These are phyloP conservation scores for Danionella dracula DNA, from an alignment of 2,797 vertebrate species.

Conservation along the genomic window DNA sequence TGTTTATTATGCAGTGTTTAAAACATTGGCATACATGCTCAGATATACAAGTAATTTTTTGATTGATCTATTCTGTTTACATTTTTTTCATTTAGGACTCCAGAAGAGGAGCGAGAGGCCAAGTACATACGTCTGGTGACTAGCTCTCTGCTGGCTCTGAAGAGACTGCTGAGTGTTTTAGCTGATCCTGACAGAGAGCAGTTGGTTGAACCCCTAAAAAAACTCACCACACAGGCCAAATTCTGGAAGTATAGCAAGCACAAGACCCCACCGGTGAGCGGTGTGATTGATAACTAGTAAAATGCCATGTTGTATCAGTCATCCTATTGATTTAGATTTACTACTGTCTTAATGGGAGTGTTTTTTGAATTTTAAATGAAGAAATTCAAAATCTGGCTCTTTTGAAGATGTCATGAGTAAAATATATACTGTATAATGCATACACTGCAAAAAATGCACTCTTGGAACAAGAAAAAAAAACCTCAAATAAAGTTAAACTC, in stretches of 20 bases:
- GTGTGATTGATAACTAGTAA: not conserved
- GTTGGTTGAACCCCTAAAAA: conserved; percentile 71
- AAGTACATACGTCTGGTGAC: conserved; percentile 90
- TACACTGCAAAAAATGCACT: no score
- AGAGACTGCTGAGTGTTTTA: conserved; percentile 79
- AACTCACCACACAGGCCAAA: conserved; percentile 77
- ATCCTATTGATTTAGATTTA: no score
- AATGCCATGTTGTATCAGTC: no score
- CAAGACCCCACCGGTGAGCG: conserved; percentile 78
- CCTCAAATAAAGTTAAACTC: no score
- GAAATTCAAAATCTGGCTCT: no score
- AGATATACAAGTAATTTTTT: not conserved
- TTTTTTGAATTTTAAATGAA: no score
- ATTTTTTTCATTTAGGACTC: conserved; percentile 69
- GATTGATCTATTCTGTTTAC: not conserved
- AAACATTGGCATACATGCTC: no score
- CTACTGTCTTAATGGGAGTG: no score
- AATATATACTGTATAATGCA: not conserved
- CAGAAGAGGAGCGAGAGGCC: conserved; percentile 87
- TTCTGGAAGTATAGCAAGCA: conserved; percentile 98
- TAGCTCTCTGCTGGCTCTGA: conserved; percentile 88
- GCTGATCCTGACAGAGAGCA: conserved; percentile 69
- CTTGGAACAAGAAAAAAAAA: no score
- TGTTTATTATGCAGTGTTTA: no score
- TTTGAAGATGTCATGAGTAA: no score